Base-by-base conservation (phyloP, 2,113 vertebrate species). In the Perccottus glenii region DNA sequence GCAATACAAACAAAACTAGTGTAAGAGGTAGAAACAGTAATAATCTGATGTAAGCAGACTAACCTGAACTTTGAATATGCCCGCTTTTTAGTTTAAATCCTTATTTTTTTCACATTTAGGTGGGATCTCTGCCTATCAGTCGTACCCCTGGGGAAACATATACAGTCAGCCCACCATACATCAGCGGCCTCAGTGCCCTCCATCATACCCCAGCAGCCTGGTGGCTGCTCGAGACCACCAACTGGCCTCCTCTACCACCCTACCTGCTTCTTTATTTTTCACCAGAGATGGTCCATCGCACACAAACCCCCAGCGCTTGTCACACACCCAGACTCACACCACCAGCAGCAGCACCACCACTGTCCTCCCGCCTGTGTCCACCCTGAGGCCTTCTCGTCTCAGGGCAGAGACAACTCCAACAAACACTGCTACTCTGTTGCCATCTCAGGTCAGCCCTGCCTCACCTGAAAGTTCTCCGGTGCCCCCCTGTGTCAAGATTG, bases 101-200 rank as follows among this genome's bases (percentile, higher is more conserved):
- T 9, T 16, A 0, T 80, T 16, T 82, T n/a, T 60, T 76, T 64
- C 70, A 5, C 61, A 5, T 56, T 8, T 77, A 91, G 90, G 87
- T 64, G 88, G 85, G 38, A 57, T 89, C 5, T 6, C 83, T 44
- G 66, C 87, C 0, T 90, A 92, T 71, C 91, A 91, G 85, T 66
- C 92, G 0, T 91, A 88, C 55, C 90, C 89, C 0, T 94, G 92
- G 92, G 51, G 76, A 19, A 90, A 80, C 43, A 58, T 91, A 66
- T 92, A 89, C 75, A 67, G 70, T 66, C 91, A 92, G 67, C 77
- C 87, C 6, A 48, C 74, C 59, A 44, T 82, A 51, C 75, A 88
- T 64, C 84, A 90, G 73, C 84, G 46, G 2, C 14, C 85, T 55
- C 87, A 70, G 64, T 85, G 86, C 33, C 84, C 82, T 47, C 12